These are phyloP conservation scores for Drosophila takahashii DNA, from an alignment of 1,140 invertebrate species.

Conservation along the genomic window DNA sequence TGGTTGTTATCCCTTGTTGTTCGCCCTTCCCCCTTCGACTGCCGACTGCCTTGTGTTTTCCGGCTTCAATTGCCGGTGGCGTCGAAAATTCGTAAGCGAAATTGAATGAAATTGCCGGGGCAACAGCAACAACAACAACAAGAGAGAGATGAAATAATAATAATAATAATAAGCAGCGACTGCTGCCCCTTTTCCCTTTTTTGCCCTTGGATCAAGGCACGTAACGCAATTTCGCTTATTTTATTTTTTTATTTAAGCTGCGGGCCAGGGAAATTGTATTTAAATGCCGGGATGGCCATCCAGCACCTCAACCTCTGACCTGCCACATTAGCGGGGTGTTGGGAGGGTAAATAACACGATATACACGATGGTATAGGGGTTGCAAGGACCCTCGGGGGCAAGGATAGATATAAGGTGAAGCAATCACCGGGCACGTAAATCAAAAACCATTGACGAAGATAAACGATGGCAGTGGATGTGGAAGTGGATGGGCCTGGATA, in stretches of 20 bases:
- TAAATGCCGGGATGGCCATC: conserved; percentile 49
- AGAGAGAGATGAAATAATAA: conserved; percentile 58
- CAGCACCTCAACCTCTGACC: conserved; percentile 45
- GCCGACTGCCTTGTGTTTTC: conserved; percentile 12
- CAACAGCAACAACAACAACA: conserved; percentile 20
- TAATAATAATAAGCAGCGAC: conserved; percentile 64
- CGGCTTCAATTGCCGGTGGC: conserved; percentile 50
- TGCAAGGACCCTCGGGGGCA: not conserved
- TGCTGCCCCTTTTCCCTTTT: not conserved
- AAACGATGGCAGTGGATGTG: conserved; percentile 31
- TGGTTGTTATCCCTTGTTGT: conserved; percentile 26
- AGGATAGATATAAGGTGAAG: conserved; percentile 11
- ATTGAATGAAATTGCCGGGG: conserved; percentile 69
- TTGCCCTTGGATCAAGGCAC: conserved; percentile 23
- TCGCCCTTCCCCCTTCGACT: not conserved
- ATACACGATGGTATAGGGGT: too few species aligned
- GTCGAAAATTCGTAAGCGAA: conserved; percentile 63
- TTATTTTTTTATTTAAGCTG: conserved; percentile 31
- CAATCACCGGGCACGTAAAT: conserved; percentile 70
- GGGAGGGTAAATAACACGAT: too few species aligned
- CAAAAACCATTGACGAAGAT: conserved; percentile 68
- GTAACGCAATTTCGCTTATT: conserved; percentile 51
- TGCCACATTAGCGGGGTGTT: conserved; percentile 50
- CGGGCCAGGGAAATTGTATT: conserved; percentile 50
- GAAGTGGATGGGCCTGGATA: not conserved